Evolutionary conservation across 2,113 vertebrate species (phyloP).

Genomic region (Ptilorrhoa leucosticta): DNA sequence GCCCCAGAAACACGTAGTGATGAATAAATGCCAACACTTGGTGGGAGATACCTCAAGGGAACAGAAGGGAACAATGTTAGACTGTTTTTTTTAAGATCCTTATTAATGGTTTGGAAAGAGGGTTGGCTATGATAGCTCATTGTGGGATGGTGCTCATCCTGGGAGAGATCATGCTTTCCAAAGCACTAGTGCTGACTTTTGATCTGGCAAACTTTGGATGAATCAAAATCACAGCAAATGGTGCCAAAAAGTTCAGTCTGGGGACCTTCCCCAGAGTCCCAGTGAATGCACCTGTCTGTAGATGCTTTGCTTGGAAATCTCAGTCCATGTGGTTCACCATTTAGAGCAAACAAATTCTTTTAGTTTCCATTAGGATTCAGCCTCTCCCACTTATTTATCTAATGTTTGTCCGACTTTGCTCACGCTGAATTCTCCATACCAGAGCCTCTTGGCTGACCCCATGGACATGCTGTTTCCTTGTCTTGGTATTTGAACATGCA

Average conservation of each 20-base stretch:
- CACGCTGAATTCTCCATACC: not conserved
- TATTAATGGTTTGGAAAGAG: not conserved
- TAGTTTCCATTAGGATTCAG: not conserved
- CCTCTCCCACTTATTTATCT: not conserved
- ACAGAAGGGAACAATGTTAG: not conserved
- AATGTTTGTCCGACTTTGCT: not conserved
- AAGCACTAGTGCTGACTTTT: not conserved
- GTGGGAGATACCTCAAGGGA: slow-evolving; percentile 10
- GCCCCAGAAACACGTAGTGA: not conserved
- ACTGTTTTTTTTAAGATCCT: not conserved
- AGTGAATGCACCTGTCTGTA: not conserved
- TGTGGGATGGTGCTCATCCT: not conserved
- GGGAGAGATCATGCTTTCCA: not conserved
- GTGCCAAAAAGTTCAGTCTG: not conserved
- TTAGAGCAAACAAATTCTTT: not conserved
- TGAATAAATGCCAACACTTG: not conserved
- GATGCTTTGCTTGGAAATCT: not conserved
- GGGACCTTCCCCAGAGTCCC: not conserved
- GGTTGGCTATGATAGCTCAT: not conserved
- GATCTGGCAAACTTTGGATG: not conserved
- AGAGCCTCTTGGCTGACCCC: not conserved
- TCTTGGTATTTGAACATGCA: not conserved
- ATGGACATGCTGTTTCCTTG: not conserved
- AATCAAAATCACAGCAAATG: not conserved
- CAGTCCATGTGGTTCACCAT: not conserved